Percentiles rank a stretch among this genome's conserved stretches.
phyloP scores from a whole-genome alignment of 2,113 vertebrate species.

The Trachemys scripta region DNA sequence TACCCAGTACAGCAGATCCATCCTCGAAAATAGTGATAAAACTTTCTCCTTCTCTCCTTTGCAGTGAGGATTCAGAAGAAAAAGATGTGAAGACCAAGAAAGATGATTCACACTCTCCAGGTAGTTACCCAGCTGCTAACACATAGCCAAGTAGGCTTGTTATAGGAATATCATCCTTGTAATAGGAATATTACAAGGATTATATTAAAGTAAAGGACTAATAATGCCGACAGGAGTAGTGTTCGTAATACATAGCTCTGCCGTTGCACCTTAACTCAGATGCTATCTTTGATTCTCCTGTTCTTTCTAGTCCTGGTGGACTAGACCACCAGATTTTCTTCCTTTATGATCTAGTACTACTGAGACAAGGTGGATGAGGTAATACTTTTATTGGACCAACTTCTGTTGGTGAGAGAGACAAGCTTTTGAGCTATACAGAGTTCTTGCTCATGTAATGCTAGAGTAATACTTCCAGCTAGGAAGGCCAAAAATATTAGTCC shows the following conservation, averaged over 20 bases:
- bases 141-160: neutral
- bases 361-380: neutral
- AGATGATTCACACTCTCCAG: conserved; percentile 92
- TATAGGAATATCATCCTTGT: neutral
- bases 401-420: neutral
- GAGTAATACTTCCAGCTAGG: fast-evolving
- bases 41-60: conserved; percentile 36
- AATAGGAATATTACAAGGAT: neutral
- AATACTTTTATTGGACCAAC: neutral
- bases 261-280: neutral
- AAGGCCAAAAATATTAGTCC: neutral
- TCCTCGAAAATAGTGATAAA: neutral
- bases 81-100: conserved; percentile 96
- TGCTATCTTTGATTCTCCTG: neutral
- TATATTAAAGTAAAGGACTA: neutral
- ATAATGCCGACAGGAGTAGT: neutral
- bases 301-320: fast-evolving
- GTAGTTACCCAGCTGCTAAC: conserved; percentile 74
- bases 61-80: conserved; percentile 96
- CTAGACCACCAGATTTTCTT: neutral
- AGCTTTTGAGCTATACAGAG: neutral
- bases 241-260: neutral
- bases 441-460: neutral
- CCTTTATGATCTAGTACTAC: neutral
- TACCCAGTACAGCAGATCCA: neutral